A percentile compares a stretch with the other conserved stretches of the same genome.
Evolutionary conservation across 2,888 invertebrate genomes (phyloP).

Genomic region (Aleiodes leptofemur): DNA sequence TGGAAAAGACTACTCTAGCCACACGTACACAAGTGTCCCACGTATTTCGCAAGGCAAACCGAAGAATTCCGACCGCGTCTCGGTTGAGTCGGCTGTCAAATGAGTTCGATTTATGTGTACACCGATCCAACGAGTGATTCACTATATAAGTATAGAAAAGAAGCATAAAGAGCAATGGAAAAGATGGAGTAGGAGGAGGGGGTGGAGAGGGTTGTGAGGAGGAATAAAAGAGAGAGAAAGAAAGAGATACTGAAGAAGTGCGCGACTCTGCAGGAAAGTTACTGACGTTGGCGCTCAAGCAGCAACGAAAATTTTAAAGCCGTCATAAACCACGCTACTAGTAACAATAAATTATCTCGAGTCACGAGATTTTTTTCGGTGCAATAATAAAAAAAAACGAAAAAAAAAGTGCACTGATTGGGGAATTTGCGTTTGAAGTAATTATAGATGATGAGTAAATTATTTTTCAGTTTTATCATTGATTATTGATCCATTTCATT

Average conservation of each 20-base stretch:
- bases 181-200: background rate
- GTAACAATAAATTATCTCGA: slow-evolving; percentile 60
- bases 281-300: slow-evolving; percentile 47
- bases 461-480: too few relatives aligned
- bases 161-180: slow-evolving; percentile 11
- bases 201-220: background rate
- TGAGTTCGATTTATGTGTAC: slow-evolving; percentile 59
- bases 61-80: slow-evolving; percentile 55
- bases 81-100: slow-evolving; percentile 56
- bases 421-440: background rate
- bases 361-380: slow-evolving; percentile 45
- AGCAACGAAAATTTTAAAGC: slow-evolving; percentile 56
- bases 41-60: slow-evolving; percentile 46
- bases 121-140: slow-evolving; percentile 58
- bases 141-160: slow-evolving; percentile 40
- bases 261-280: slow-evolving; percentile 51
- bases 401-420: slow-evolving; percentile 47
- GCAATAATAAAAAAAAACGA: slow-evolving; percentile 45
- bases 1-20: slow-evolving; percentile 44
- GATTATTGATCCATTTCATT: too few relatives aligned
- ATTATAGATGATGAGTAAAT: too few relatives aligned
- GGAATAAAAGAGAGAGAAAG: background rate
- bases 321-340: slow-evolving; percentile 57
- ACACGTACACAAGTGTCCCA: slow-evolving; percentile 24
- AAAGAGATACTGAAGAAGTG: slow-evolving; percentile 22